Base-by-base conservation (phyloP, 2,113 vertebrate species). In the Colinus virginianus region DNA sequence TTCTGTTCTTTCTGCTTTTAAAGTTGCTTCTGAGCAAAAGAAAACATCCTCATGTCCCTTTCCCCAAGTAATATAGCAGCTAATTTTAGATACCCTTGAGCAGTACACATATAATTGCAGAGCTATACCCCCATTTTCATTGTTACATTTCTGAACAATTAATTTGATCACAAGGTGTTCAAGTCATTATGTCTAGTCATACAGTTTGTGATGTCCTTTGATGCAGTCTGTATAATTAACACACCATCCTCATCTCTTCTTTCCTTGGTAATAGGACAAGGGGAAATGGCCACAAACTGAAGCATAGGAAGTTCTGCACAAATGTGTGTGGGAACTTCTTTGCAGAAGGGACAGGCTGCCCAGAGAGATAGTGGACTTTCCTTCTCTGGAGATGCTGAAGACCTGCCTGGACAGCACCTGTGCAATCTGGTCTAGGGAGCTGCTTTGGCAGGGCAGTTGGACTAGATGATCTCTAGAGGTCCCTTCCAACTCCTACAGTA, bases 201-300 rank as follows among this genome's bases (percentile, higher is more conserved):
- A 34, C 3, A 13, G 6, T 58, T 63, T 22, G 14, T n/a, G 26
- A 10, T 3, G 56, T 22, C 8, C 6, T 67, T 80, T 49, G 8
- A 4, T 48, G 20, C 23, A 48, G 4, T 7, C 21, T 48, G 4
- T 9, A 3, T 13, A 4, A 6, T 40, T 30, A 38, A n/a, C 2
- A 15, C 17, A 69, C 0, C 1, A 13, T 74, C 15, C 4, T 80
- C 19, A 71, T 36, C 5, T 10, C 13, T 67, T 78, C 45, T 4
- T 79, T 1, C 70, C 40, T 40, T 40, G 40, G 40, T 40, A 40
- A 40, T 40, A 13, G 40, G 40, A 40, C 40, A 40, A 40, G 40
- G 40, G 40, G 12, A 40, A 40, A 40, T 12, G 11, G 40, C 40
- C 40, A 12, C 40, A 40, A 40, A 40, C 40, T 40, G 40, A 40